phyloP scores from a whole-genome alignment of 2,113 vertebrate species.

The Chamaetylas fuelleborni region DNA sequence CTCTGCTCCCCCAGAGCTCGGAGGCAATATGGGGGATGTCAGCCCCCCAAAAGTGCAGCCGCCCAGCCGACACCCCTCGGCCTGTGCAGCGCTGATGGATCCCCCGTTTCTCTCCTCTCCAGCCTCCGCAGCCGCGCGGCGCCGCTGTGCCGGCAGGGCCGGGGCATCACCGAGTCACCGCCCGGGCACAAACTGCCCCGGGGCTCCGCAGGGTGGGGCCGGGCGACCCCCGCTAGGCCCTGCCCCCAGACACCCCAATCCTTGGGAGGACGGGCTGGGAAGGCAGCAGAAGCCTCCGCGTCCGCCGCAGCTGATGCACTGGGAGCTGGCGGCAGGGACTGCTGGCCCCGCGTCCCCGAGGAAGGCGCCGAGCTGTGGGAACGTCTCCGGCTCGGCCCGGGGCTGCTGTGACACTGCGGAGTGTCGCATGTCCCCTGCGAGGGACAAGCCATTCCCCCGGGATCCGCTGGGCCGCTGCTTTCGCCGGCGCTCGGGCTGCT shows the following conservation, averaged over 20 bases:
- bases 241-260: neutral
- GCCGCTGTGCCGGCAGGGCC: neutral
- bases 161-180: neutral
- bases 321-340: accelerated
- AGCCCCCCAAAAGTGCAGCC: neutral
- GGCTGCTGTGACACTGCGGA: neutral
- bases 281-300: neutral
- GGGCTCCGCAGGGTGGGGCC: accelerated
- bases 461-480: neutral
- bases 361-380: conserved; percentile 33
- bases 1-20: neutral
- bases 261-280: accelerated
- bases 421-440: neutral
- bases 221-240: neutral
- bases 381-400: accelerated
- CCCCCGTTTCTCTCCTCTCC: neutral
- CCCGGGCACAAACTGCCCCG: neutral
- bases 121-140: accelerated
- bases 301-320: accelerated
- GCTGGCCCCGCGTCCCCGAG: neutral
- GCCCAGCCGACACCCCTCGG: neutral
- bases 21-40: neutral
- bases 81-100: neutral
- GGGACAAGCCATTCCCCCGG: neutral
- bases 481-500: accelerated